These are phyloP conservation scores for Lepidochrysops patricia DNA, from an alignment of 2,888 invertebrate genomes.

Conservation along the genomic window DNA sequence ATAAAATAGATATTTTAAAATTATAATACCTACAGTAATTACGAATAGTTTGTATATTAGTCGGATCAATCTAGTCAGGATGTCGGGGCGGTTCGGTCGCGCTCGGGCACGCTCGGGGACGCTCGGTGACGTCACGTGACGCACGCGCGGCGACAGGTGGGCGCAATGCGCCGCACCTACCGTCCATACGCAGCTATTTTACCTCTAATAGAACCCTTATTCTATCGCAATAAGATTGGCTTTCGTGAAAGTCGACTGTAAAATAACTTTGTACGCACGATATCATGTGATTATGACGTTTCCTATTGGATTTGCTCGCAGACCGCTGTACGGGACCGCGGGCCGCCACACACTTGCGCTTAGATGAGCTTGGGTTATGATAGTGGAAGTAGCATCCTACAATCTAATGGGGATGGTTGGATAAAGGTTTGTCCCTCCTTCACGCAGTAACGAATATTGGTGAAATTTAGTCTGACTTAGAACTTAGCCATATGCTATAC, in stretches of 20 bases:
- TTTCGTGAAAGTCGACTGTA: no score
- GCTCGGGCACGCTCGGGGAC: slow-evolving; percentile 34
- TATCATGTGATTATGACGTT: slow-evolving; percentile 72
- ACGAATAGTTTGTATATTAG: slow-evolving; percentile 43
- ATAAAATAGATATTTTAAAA: background rate
- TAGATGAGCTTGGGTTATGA: no score
- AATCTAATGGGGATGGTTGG: no score
- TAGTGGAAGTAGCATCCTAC: slow-evolving; percentile 29
- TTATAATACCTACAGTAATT: slow-evolving; percentile 4
- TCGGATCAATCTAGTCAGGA: slow-evolving; percentile 59
- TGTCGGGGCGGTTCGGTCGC: slow-evolving; percentile 37
- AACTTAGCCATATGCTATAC: no score
- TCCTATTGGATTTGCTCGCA: slow-evolving; percentile 51
- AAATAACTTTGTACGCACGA: no score
- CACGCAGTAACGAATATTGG: no score
- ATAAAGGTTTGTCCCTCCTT: no score
- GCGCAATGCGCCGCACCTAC: slow-evolving; percentile 71
- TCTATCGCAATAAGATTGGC: no score
- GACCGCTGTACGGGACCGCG: slow-evolving; percentile 45
- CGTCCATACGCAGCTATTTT: no score
- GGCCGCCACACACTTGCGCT: no score
- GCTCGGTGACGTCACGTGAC: slow-evolving; percentile 62
- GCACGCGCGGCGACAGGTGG: slow-evolving; percentile 73
- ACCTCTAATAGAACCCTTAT: no score
- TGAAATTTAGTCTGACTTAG: no score